phyloP scores from a whole-genome alignment of 2,888 invertebrate species.

The Ypsolopha sequella region DNA sequence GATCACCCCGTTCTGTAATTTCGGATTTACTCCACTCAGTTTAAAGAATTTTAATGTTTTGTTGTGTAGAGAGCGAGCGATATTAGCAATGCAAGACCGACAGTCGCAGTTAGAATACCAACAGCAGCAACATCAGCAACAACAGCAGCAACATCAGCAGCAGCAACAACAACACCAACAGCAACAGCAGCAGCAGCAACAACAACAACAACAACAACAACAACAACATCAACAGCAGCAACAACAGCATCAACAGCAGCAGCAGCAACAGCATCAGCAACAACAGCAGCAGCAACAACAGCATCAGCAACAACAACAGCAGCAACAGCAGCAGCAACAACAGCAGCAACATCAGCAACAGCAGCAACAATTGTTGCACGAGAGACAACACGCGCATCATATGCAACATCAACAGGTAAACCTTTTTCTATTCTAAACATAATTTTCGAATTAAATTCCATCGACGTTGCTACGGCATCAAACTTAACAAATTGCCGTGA shows the following conservation, averaged over 20 bases:
- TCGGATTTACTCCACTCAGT: background rate
- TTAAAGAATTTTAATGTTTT: slow-evolving; percentile 9
- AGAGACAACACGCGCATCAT: slow-evolving; percentile 29
- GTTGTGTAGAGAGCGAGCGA: slow-evolving; percentile 31
- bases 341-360: slow-evolving; percentile 23
- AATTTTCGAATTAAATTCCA: too few relatives aligned
- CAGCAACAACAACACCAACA: slow-evolving; percentile 22
- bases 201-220: slow-evolving; percentile 17
- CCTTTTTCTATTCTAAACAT: too few relatives aligned
- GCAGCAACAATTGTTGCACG: slow-evolving; percentile 20
- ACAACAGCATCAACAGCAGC: slow-evolving; percentile 22
- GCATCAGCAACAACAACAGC: background rate
- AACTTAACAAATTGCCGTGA: too few relatives aligned
- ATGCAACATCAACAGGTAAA: slow-evolving; percentile 17
- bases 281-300: slow-evolving; percentile 29
- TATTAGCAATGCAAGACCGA: slow-evolving; percentile 47
- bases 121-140: slow-evolving; percentile 26
- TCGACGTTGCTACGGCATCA: too few relatives aligned
- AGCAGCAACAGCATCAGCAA: slow-evolving; percentile 17
- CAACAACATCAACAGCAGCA: slow-evolving; percentile 28
- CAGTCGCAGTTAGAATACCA: slow-evolving; percentile 44
- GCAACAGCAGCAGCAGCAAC: slow-evolving; percentile 20
- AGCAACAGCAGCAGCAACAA: slow-evolving; percentile 27
- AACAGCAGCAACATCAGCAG: slow-evolving; percentile 25
- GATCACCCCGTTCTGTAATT: too few relatives aligned